A percentile compares a stretch with the other conserved stretches of the same genome.
Evolutionary conservation across 2,113 vertebrate species (phyloP).

Genomic region (Condylura cristata): DNA sequence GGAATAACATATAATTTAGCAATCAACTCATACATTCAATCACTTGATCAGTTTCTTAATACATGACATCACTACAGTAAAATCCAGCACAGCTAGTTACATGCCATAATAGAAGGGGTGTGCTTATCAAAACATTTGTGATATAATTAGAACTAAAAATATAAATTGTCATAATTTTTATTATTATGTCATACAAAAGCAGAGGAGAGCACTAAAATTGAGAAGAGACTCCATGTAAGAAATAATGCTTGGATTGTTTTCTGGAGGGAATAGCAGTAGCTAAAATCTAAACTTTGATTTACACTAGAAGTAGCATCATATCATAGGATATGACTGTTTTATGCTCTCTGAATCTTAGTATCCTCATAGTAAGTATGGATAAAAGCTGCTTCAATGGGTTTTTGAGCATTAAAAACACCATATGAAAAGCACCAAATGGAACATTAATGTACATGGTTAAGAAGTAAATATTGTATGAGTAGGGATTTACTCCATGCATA

Average conservation of each 20-base stretch:
- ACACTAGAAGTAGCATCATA: background rate
- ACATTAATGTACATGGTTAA: background rate
- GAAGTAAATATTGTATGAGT: background rate
- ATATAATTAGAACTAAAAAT: constrained; percentile 1
- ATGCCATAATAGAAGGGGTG: background rate
- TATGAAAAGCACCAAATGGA: background rate
- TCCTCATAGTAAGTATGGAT: background rate
- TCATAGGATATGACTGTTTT: background rate
- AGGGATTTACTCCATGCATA: background rate
- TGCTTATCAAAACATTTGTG: background rate
- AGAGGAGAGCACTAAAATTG: background rate
- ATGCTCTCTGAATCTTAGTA: constrained; percentile 8
- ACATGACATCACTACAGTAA: background rate
- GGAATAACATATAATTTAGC: background rate
- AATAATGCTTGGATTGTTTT: background rate
- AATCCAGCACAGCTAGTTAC: background rate
- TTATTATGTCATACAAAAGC: background rate
- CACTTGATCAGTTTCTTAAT: background rate
- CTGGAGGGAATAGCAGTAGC: background rate
- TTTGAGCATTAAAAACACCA: background rate
- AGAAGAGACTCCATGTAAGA: background rate
- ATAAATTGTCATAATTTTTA: background rate
- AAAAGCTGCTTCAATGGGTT: background rate
- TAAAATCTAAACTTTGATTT: background rate
- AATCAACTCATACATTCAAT: background rate